Conservation (phyloP, 53 echinoderm and acorn worm species). For the Temnopleurus reevesii region DNA sequence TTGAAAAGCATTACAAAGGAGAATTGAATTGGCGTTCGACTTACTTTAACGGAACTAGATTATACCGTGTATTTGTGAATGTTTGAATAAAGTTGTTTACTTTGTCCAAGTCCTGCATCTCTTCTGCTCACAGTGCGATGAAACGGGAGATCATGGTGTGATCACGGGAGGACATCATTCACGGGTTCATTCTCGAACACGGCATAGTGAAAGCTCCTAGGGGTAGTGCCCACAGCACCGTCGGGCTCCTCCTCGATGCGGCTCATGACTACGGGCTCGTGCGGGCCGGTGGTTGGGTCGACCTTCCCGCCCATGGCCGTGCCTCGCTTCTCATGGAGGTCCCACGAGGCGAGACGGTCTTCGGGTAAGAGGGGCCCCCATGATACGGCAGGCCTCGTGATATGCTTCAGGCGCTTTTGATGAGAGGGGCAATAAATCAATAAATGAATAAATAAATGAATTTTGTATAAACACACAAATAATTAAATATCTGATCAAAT, state of each 20-base stretch:
- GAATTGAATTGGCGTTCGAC: too few relatives aligned
- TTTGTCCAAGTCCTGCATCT: too few relatives aligned
- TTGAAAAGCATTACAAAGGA: too few relatives aligned
- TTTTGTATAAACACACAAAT: not conserved
- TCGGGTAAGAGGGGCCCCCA: conserved; percentile 82
- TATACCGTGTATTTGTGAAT: too few relatives aligned
- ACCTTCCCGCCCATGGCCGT: conserved; percentile 80
- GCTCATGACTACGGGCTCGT: conserved; percentile 28
- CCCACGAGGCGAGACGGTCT: conserved; percentile 67
- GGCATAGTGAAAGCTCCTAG: conserved; percentile 34
- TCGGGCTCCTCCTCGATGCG: not conserved
- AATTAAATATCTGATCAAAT: not conserved
- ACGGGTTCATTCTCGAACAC: conserved; percentile 43
- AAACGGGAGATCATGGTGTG: too few relatives aligned
- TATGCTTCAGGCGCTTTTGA: conserved; percentile 12
- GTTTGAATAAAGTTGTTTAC: too few relatives aligned
- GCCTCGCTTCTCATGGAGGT: conserved; percentile 63
- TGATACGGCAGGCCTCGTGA: not conserved
- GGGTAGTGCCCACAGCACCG: not conserved
- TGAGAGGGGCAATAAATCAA: not conserved
- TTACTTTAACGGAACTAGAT: too few relatives aligned
- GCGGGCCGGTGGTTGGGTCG: not conserved
- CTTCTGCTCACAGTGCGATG: too few relatives aligned
- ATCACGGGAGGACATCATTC: not conserved
- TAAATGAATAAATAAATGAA: not conserved